Evolutionary conservation across 2,113 vertebrate species (phyloP), one percentile per base, ranked within the genome.

Genomic region (Climacteris rufus): DNA sequence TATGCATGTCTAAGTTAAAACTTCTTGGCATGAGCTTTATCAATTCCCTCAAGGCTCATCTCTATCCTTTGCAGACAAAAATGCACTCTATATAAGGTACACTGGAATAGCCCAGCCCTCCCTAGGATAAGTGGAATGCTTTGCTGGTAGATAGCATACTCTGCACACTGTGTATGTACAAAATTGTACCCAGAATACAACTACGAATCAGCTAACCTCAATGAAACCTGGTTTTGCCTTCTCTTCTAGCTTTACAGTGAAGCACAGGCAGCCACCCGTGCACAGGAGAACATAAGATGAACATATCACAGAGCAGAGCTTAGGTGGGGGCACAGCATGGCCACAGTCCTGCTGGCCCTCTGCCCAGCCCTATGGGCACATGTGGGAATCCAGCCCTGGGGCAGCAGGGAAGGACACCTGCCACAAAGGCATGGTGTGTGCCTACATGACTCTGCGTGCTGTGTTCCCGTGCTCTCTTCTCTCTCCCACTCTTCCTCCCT

Each of bases 261-360:
- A 72, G 66, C 59, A 24, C n/a, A 49, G 21, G 40, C n/a, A 35
- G 35, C 24, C 25, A n/a, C 1, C 1, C 0, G 2, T 3, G 10
- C 15, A 23, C 0, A 0, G 19, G 33, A 50, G 31, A 74, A 23
- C 24, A 20, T 7, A 9, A 3, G 20, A 40, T 5, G 64, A 25
- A 44, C 0, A 0, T 24, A n/a, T 54, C 12, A 19, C 0, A 0
- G 31, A 6, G 44, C 0, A 0, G 56, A 47, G 57, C 24, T 79
- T 19, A 52, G 23, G 10, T 40, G 6, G 2, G 13, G 44, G 10
- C 25, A 47, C 0, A 0, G 21, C 2, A 5, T 8, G 18, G 13
- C 20, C 42, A 3, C 16, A 15, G 76, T 27, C 21, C 56, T 54
- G 17, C 42, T 50, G 60, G 27, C 49, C 15, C 12, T 35, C 52